Evolutionary conservation across 2,797 vertebrate genomes (phyloP).

Genomic region (Hephaestus fuliginosus): DNA sequence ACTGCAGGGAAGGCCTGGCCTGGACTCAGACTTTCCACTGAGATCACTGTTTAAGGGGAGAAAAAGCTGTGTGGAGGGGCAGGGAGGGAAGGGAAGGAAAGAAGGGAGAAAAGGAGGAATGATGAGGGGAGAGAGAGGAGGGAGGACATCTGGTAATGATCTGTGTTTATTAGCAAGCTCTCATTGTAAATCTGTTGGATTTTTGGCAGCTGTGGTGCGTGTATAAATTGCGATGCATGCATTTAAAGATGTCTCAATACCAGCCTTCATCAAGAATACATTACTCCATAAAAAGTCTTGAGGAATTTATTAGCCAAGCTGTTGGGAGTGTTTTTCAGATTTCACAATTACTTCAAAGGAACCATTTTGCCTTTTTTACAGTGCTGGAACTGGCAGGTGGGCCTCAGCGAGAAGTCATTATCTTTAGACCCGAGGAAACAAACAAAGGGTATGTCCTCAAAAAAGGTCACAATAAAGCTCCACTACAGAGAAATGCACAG

Average conservation of each 20-base stretch:
- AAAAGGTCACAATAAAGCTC: slow-evolving; percentile 9
- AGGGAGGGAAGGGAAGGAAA: slow-evolving; percentile 2
- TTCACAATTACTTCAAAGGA: background rate
- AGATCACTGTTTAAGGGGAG: slow-evolving; percentile 69
- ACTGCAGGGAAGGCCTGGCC: slow-evolving; percentile 61
- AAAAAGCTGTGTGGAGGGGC: slow-evolving; percentile 23
- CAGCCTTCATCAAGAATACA: slow-evolving; percentile 17
- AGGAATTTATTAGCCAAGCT: slow-evolving; percentile 24
- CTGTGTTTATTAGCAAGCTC: slow-evolving; percentile 74
- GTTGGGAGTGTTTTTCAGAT: slow-evolving; percentile 17
- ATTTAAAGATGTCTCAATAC: slow-evolving; percentile 51
- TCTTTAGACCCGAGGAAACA: background rate
- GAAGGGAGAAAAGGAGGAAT: slow-evolving; percentile 16
- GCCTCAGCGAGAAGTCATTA: slow-evolving; percentile 11
- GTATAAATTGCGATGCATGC: slow-evolving; percentile 33
- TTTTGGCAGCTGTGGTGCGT: slow-evolving; percentile 55
- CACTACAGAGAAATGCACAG: background rate
- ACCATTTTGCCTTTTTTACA: background rate
- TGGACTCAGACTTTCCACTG: slow-evolving; percentile 82
- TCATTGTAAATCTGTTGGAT: slow-evolving; percentile 72
- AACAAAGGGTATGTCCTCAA: background rate
- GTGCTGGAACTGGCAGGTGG: slow-evolving; percentile 17
- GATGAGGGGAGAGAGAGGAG: background rate
- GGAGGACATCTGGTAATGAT: slow-evolving; percentile 80
- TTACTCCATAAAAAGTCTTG: slow-evolving; percentile 18